Evolutionary conservation across 1,140 invertebrate species (phyloP), one percentile per base, ranked within the genome.

Genomic region (Drosophila nigrodunni): DNA sequence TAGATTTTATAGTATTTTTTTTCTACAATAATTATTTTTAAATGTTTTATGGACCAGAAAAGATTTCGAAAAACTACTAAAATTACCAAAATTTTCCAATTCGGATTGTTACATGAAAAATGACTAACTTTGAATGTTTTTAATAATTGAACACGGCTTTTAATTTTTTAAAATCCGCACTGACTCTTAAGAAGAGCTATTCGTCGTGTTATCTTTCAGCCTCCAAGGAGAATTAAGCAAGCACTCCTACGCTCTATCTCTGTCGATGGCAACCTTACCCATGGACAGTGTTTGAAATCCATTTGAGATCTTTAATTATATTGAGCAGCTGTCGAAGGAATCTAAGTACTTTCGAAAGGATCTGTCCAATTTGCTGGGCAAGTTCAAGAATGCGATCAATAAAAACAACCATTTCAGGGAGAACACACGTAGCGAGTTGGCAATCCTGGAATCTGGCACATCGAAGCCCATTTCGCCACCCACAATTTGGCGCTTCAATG

Each of bases 381-480:
- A 97, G 94, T 96, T 97, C 1, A 96, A 96, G 91, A 95, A 97
- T 87, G 95, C 96, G 2, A 96, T 97, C 74, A 95, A 95, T 2
- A 96, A 97, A 93, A 97, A 97, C 78, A 96, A 97, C 82, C 94
- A 95, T 43, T 91, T 97, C 0, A 96, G 96, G 76, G 95, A 96
- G 75, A 89, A 95, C 94, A 79, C 95, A 95, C 92, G 96, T 94
- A 73, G 55, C 6, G 91, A 92, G 61, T 18, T 92, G 41, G 81
- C 78, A 0, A 50, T 58, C 3, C 21, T 85, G 0, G 79, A 78
- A 6, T 64, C 64, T 7, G 60, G 72, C 7, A 66, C 41, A 0
- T 9, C 54, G 0, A 64, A 71, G n/a, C 44, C 65, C 1, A 7
- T 71, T 43, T 2, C 50, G 39, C 49, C 13, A 47, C 1, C 34